phyloP scores from a whole-genome alignment of 2,113 vertebrate species.

The Anthoscopus minutus region DNA sequence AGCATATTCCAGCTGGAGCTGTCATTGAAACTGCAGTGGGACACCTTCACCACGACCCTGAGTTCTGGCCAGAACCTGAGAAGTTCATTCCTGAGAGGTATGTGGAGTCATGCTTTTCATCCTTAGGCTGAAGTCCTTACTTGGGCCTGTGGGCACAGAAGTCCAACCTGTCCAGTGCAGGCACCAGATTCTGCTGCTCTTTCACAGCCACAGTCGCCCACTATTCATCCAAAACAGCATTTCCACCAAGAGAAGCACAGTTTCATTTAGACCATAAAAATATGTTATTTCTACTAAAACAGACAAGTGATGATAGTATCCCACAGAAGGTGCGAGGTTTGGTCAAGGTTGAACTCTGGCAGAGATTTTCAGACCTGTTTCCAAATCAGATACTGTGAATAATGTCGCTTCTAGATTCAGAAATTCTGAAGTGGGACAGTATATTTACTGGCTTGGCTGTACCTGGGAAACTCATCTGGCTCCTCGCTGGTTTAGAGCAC shows the following conservation, averaged over 20 bases:
- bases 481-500: neutral
- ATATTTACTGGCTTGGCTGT: neutral
- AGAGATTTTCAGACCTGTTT: neutral
- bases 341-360: neutral
- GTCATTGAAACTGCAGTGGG: slow-evolving; percentile 82
- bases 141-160: neutral
- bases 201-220: neutral
- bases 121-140: neutral
- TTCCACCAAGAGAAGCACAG: neutral
- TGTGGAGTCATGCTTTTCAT: neutral
- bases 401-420: neutral
- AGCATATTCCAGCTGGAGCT: slow-evolving; percentile 77
- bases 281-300: neutral
- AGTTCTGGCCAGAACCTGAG: slow-evolving; percentile 84
- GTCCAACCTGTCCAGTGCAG: neutral
- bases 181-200: neutral
- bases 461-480: neutral
- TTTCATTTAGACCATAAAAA: neutral
- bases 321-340: neutral
- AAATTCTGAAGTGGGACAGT: neutral
- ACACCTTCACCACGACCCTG: slow-evolving; percentile 83
- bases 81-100: slow-evolving; percentile 91
- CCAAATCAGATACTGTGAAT: neutral
- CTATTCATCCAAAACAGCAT: neutral
- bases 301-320: neutral